phyloP scores from a whole-genome alignment of 2,113 vertebrate genomes.

The Pao palembangensis region DNA sequence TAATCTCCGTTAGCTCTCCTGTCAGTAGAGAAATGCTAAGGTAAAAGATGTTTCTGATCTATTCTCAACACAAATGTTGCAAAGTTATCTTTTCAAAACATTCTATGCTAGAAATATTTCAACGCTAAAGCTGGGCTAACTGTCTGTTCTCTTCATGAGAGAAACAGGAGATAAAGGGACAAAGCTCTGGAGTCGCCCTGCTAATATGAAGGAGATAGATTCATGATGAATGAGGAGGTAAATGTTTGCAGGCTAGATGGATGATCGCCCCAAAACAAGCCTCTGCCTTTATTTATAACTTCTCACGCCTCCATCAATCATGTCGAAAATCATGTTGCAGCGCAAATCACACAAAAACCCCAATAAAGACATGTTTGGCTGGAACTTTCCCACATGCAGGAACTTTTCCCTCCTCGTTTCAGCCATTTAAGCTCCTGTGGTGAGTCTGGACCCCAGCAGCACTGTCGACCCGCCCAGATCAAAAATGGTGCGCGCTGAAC shows the following conservation, averaged over 20 bases:
- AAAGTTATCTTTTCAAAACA: too few relatives aligned
- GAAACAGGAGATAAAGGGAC: background rate
- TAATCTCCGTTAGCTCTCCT: too few relatives aligned
- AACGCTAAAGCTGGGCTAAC: too few relatives aligned
- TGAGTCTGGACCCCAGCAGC: too few relatives aligned
- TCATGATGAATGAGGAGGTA: slow-evolving; percentile 10
- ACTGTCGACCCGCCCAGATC: too few relatives aligned
- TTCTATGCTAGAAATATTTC: too few relatives aligned
- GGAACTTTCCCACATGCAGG: background rate
- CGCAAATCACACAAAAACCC: background rate
- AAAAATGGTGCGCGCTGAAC: too few relatives aligned
- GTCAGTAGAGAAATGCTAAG: too few relatives aligned
- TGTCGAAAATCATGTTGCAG: background rate
- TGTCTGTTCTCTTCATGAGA: background rate
- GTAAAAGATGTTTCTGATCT: too few relatives aligned
- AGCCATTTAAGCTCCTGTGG: background rate
- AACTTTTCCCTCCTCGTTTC: background rate
- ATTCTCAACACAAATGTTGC: too few relatives aligned
- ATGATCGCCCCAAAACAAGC: slow-evolving; percentile 4
- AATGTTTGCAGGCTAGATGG: slow-evolving; percentile 2
- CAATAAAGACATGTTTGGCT: background rate
- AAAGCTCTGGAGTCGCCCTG: too few relatives aligned
- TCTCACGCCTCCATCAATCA: slow-evolving; percentile 6
- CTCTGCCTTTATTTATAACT: background rate
- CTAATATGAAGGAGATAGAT: background rate